A percentile compares a stretch with the other conserved stretches of the same genome.
Evolutionary conservation across 2,888 invertebrate genomes (phyloP).

Genomic region (Eupithecia inturbata): DNA sequence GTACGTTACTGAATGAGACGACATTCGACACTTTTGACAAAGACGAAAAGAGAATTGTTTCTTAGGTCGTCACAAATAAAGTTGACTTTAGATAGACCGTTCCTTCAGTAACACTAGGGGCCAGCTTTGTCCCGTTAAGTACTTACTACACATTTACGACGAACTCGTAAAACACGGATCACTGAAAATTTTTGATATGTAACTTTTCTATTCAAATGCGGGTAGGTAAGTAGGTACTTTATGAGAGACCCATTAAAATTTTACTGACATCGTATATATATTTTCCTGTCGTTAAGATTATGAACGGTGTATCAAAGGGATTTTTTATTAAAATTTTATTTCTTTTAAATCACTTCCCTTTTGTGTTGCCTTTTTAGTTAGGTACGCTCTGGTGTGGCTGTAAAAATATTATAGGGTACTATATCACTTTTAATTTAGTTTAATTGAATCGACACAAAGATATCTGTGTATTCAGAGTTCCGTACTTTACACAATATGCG

Average conservation of each 20-base stretch:
- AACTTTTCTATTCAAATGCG: conserved; percentile 83
- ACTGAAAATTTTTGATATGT: conserved; percentile 84
- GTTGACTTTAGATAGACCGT: conserved; percentile 36
- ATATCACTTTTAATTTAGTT: conserved; percentile 21
- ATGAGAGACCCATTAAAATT: conserved; percentile 81
- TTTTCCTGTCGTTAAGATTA: conserved; percentile 73
- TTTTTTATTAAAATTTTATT: conserved; percentile 74
- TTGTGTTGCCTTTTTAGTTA: conserved; percentile 71
- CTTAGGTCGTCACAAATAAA: neutral
- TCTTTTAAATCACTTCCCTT: conserved; percentile 81
- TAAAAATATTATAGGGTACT: conserved; percentile 47
- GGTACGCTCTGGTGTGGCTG: conserved; percentile 60
- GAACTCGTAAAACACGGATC: conserved; percentile 83
- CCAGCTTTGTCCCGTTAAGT: conserved; percentile 70
- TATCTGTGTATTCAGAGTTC: neutral
- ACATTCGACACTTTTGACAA: neutral
- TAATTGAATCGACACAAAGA: conserved; percentile 44
- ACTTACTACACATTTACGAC: conserved; percentile 79
- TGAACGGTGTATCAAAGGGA: conserved; percentile 76
- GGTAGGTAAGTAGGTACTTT: conserved; percentile 50
- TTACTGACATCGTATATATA: conserved; percentile 82
- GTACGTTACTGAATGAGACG: neutral
- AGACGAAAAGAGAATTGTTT: neutral
- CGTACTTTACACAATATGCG: neutral
- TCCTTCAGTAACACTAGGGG: conserved; percentile 46